phyloP scores from a whole-genome alignment of 2,113 vertebrate genomes.

The Bubo blakistoni region DNA sequence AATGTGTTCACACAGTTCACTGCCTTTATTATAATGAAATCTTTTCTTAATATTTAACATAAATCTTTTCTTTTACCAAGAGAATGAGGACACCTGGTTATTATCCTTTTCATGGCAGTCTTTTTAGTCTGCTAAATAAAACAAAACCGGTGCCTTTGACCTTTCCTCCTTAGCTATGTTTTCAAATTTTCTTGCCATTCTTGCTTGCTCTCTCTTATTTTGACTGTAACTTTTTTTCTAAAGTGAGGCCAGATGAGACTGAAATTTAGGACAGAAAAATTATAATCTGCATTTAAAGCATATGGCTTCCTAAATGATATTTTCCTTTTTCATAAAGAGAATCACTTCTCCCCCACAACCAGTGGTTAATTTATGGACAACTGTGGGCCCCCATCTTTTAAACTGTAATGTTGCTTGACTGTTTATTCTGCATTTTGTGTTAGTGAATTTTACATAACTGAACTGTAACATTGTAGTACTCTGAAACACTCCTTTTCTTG shows the following conservation, averaged over 20 bases:
- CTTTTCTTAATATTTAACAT: neutral
- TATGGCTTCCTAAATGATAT: neutral
- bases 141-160: neutral
- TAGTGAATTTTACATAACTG: neutral
- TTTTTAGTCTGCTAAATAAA: neutral
- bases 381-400: neutral
- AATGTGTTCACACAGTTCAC: neutral
- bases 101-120: neutral
- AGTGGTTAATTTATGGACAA: neutral
- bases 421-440: neutral
- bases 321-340: neutral
- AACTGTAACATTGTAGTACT: neutral
- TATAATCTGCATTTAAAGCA: neutral
- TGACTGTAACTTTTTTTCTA: neutral
- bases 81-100: neutral
- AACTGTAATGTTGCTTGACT: neutral
- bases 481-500: neutral
- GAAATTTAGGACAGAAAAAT: neutral
- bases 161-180: neutral
- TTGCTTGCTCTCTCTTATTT: neutral
- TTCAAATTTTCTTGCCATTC: neutral
- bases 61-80: neutral
- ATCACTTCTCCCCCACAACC: rapidly evolving
- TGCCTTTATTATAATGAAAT: neutral
- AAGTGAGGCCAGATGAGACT: neutral